These are phyloP conservation scores for Platycnemis pennipes DNA, from an alignment of 2,888 invertebrate genomes.

Conservation along the genomic window DNA sequence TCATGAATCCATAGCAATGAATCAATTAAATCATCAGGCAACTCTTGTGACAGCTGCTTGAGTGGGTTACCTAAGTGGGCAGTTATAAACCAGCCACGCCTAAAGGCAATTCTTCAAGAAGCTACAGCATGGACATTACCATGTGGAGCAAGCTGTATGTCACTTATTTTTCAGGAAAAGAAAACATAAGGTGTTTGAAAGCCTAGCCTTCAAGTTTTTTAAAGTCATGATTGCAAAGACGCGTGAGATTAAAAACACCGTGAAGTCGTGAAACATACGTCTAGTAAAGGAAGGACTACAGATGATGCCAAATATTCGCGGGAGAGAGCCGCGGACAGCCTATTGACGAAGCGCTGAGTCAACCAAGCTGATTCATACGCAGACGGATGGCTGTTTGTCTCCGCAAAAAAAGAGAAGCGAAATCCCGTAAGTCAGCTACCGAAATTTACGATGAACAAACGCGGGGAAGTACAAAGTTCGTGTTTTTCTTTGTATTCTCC, in stretches of 20 bases:
- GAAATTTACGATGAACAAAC: neutral
- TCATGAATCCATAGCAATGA: no score
- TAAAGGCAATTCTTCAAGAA: no score
- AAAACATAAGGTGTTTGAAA: no score
- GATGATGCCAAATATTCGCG: neutral
- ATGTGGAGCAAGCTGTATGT: no score
- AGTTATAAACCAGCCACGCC: no score
- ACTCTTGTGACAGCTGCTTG: no score
- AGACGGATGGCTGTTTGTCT: neutral
- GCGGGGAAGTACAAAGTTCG: neutral
- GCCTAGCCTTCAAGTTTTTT: no score
- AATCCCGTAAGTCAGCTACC: neutral
- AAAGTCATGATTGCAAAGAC: neutral
- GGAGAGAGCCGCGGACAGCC: neutral
- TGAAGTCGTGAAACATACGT: neutral
- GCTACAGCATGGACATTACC: no score
- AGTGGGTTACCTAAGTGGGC: no score
- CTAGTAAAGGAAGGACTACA: neutral
- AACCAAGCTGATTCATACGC: neutral
- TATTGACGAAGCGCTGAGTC: neutral
- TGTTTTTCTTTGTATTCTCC: neutral
- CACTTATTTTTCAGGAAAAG: no score
- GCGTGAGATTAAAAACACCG: neutral
- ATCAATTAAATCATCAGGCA: no score
- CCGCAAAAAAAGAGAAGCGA: neutral